These are phyloP conservation scores for Drosophila quasianomalipes DNA, from an alignment of 2,888 invertebrate species.

Conservation along the genomic window DNA sequence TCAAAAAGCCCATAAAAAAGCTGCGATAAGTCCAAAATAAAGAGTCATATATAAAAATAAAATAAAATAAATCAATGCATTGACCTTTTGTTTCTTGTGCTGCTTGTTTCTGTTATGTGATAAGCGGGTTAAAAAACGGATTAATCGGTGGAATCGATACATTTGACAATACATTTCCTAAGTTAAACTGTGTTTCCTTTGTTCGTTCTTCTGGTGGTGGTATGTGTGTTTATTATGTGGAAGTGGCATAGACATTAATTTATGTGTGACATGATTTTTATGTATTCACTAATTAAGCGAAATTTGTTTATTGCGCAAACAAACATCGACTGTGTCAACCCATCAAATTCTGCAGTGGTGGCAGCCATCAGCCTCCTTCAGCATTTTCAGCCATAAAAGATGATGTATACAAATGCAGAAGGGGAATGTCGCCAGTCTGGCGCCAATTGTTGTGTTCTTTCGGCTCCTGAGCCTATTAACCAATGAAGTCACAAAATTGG, in stretches of 20 bases:
- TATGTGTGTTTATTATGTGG: neutral
- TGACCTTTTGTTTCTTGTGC: neutral
- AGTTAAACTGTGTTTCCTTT: constrained; percentile 5
- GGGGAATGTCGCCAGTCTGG: constrained; percentile 52
- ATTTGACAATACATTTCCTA: neutral
- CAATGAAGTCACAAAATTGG: constrained; percentile 70
- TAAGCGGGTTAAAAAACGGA: neutral
- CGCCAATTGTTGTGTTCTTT: constrained; percentile 21
- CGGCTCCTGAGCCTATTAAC: constrained; percentile 54
- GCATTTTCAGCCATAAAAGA: constrained; percentile 2
- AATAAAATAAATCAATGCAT: neutral
- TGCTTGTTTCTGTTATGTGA: neutral
- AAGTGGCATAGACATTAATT: constrained; percentile 34
- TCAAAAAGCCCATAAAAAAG: neutral
- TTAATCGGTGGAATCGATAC: constrained; percentile 4
- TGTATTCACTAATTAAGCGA: constrained; percentile 34
- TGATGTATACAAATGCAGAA: constrained; percentile 22
- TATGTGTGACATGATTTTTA: constrained; percentile 26
- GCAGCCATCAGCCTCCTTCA: neutral
- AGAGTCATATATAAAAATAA: too few relatives aligned
- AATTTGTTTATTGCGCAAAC: constrained; percentile 27
- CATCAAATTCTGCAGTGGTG: neutral
- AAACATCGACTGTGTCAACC: constrained; percentile 29
- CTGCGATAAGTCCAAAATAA: neutral
- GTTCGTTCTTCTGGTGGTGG: neutral